These are phyloP conservation scores for Drosophila fulvimacula DNA, from an alignment of 2,888 invertebrate species.

Conservation along the genomic window DNA sequence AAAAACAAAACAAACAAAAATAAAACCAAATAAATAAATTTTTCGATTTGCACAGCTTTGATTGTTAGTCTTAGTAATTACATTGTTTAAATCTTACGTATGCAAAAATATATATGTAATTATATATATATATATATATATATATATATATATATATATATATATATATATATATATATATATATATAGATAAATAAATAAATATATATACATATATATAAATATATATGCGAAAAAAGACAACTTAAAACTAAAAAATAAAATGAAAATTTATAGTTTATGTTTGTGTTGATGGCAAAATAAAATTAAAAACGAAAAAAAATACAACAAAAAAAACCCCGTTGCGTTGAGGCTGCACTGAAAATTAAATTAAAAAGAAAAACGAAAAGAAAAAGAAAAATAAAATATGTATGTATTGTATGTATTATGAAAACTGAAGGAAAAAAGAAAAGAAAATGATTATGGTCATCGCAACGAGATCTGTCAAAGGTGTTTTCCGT, in stretches of 20 bases:
- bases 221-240: not conserved
- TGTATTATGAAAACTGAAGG: constrained; percentile 39
- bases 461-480: constrained; percentile 52
- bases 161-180: constrained; percentile 13
- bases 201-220: constrained; percentile 25
- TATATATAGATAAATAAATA: not conserved
- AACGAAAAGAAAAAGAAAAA: constrained; percentile 39
- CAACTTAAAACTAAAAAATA: not conserved
- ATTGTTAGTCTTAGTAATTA: constrained; percentile 62
- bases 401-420: constrained; percentile 50
- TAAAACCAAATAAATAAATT: constrained; percentile 30
- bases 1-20: constrained; percentile 6
- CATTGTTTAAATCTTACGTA: constrained; percentile 53
- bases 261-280: constrained; percentile 13
- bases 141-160: constrained; percentile 12
- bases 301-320: constrained; percentile 4
- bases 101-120: constrained; percentile 48
- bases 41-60: constrained; percentile 64
- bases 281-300: constrained; percentile 17
- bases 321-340: not conserved
- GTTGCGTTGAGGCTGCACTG: constrained; percentile 16
- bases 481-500: constrained; percentile 47
- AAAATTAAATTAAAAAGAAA: constrained; percentile 20
- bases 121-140: constrained; percentile 15
- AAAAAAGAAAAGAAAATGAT: constrained; percentile 18